These are phyloP conservation scores for Rissa tridactyla DNA, from an alignment of 2,113 vertebrate genomes.

Conservation along the genomic window DNA sequence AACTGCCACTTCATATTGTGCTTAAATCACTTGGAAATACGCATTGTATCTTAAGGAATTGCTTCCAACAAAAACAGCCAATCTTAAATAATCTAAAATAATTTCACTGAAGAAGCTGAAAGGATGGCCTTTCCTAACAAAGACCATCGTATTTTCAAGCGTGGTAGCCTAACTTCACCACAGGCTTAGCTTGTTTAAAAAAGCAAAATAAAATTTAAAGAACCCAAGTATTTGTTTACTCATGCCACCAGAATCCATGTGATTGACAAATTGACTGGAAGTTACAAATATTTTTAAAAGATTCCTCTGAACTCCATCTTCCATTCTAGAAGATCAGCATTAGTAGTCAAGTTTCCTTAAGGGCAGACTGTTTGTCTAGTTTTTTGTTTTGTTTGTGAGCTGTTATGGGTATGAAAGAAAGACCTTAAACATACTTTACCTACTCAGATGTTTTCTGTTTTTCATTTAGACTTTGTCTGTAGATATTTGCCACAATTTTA, in stretches of 20 bases:
- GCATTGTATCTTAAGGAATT: background rate
- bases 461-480: background rate
- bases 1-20: constrained; percentile 45
- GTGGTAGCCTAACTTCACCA: background rate
- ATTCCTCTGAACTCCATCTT: background rate
- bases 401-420: background rate
- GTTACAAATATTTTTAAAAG: background rate
- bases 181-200: background rate
- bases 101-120: background rate
- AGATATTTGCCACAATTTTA: background rate
- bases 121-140: background rate
- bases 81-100: background rate
- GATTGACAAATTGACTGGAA: background rate
- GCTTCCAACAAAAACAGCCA: background rate
- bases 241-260: background rate
- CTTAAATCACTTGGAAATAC: constrained; percentile 29
- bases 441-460: background rate
- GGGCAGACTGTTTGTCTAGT: background rate
- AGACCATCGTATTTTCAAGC: background rate
- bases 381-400: background rate
- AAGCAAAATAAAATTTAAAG: background rate
- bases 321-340: background rate
- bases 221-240: background rate
- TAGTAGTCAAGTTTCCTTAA: background rate
- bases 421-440: background rate